These are phyloP conservation scores for Sturnira hondurensis DNA, from an alignment of 2,113 vertebrate species.

Conservation along the genomic window DNA sequence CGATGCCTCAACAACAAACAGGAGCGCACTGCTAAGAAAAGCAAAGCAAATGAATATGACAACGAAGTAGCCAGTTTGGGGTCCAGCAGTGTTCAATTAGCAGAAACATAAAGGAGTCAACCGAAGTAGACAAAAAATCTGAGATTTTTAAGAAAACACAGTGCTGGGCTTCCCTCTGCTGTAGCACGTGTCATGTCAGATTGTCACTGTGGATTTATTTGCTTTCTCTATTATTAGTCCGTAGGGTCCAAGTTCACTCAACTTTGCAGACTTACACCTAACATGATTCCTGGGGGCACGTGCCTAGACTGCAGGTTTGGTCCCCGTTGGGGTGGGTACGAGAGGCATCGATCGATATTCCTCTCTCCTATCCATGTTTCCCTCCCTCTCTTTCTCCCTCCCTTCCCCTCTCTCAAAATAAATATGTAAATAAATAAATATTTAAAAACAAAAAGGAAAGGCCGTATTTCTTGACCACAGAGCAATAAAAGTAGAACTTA, in stretches of 20 bases:
- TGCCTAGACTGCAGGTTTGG: no score
- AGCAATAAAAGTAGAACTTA: neutral
- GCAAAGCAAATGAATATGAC: neutral
- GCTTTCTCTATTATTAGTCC: neutral
- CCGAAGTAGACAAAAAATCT: neutral
- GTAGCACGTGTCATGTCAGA: fast-evolving
- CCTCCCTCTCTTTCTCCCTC: neutral
- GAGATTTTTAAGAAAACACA: neutral
- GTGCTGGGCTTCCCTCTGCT: neutral
- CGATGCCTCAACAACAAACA: fast-evolving
- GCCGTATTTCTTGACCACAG: neutral
- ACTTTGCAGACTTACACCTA: neutral
- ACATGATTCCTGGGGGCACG: neutral
- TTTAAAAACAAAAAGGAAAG: neutral
- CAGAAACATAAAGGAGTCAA: neutral
- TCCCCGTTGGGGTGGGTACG: no score
- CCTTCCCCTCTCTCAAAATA: neutral
- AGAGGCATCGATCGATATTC: no score
- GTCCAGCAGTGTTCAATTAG: neutral
- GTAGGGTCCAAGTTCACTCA: neutral
- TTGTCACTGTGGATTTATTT: no score
- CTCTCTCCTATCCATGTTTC: neutral
- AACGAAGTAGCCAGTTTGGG: neutral
- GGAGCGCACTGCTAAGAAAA: neutral
- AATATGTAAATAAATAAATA: no score